Base-by-base conservation (phyloP, 2,797 vertebrate species). In the Pachyuromys duprasi region DNA sequence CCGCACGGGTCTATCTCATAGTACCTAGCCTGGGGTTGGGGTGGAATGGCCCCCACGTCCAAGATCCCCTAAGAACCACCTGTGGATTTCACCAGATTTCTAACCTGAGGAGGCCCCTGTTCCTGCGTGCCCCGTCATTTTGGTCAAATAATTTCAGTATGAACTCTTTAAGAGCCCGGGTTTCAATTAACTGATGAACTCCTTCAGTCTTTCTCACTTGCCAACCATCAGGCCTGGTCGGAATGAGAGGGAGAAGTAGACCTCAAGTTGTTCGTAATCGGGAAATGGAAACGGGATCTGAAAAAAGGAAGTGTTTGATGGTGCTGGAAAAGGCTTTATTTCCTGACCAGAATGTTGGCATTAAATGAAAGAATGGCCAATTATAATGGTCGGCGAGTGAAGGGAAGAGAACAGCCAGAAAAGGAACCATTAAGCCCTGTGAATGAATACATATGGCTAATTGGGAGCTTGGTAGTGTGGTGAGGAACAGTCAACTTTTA, bases 201-300 rank as follows among this genome's bases (percentile, higher is more conserved):
- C 70, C 63, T 94, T 87, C 36, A 79, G 53, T 89, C 72, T 81
- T 91, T 90, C 17, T 53, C 80, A n/a, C 9, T n/a, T 94, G 49
- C 90, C 28, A 88, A 90, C n/a, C 15, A 45, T 84, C 83, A 79
- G 75, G 39, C 62, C 24, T 88, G 83, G 84, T 9, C 8, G 31
- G 26, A 81, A 45, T 84, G 80, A 88, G 70, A 57, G 39, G 22
- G 82, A 57, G n/a, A 89, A 49, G 36, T 5, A 17, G 67, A 18
- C 24, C 42, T 53, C 36, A 91, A 13, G 63, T 62, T 81, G 90
- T 17, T 81, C 86, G 55, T 79, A 55, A 87, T 90, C 28, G 84
- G 49, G 39, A 81, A 45, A 45, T 94, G 78, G 69, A 93, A 95
- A 93, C 22, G 49, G 42, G 55, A 36, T 18, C 17, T 26, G 31